Evolutionary conservation across 64 coral and sea anemone genomes (phyloP).

Genomic region (Astreopora myriophthalma): DNA sequence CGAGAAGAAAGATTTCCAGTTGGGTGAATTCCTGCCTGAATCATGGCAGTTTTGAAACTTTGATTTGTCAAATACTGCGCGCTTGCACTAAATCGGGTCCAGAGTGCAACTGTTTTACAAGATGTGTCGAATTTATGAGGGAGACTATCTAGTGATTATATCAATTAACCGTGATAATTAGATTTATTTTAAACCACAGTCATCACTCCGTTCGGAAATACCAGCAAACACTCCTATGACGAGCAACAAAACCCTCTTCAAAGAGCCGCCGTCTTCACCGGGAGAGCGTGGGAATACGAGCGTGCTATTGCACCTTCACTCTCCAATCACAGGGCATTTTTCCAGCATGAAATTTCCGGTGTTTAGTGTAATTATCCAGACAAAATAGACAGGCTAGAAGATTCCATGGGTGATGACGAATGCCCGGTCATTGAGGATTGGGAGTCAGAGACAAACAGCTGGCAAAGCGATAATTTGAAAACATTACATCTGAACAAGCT

Average conservation of each 20-base stretch:
- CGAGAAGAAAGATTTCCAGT: conserved; percentile 81
- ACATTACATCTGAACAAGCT: conserved; percentile 51
- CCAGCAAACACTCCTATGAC: conserved; percentile 21
- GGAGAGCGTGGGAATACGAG: conserved; percentile 17
- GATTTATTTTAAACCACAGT: conserved; percentile 81
- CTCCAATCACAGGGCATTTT: conserved; percentile 12
- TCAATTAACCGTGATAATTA: conserved; percentile 98
- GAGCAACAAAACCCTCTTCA: conserved; percentile 1
- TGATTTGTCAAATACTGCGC: background rate
- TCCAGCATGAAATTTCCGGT: conserved; percentile 41
- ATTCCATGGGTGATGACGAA: conserved; percentile 24
- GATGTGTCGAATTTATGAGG: conserved; percentile 75
- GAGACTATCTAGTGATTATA: conserved; percentile 80
- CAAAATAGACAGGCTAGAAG: conserved; percentile 23
- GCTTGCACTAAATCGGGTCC: background rate
- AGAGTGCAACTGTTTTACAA: conserved; percentile 62
- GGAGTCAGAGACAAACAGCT: background rate
- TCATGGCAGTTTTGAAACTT: conserved; percentile 61
- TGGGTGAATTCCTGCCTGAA: conserved; percentile 32
- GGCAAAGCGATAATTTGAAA: conserved; percentile 61
- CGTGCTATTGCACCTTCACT: background rate
- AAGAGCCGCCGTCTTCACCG: conserved; percentile 8
- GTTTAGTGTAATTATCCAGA: conserved; percentile 48
- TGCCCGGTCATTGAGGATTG: background rate
- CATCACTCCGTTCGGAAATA: conserved; percentile 73